Conservation (phyloP, 2,113 vertebrate species). For the Mustela lutreola region DNA sequence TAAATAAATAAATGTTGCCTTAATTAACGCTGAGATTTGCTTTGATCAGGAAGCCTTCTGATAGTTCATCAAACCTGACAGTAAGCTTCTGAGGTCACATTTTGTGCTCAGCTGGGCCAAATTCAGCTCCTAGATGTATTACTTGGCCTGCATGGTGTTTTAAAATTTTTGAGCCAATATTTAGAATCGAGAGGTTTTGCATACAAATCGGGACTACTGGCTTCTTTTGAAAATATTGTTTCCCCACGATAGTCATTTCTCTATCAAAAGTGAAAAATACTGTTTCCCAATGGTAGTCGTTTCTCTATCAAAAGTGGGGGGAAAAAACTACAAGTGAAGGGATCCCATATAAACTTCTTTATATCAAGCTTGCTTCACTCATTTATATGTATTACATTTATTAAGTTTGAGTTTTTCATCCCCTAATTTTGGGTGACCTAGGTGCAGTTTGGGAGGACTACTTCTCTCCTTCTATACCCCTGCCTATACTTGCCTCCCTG, state of each 20-base stretch:
- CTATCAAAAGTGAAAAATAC: neutral
- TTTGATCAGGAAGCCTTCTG: neutral
- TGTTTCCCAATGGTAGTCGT: neutral
- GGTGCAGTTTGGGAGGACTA: neutral
- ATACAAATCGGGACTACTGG: neutral
- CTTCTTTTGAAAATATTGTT: neutral
- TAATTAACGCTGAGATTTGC: neutral
- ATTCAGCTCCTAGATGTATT: neutral
- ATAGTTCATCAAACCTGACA: neutral
- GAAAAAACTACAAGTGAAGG: neutral
- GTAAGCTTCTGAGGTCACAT: neutral
- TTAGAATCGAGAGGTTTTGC: conserved; percentile 31
- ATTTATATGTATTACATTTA: neutral
- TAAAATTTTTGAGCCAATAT: conserved; percentile 30
- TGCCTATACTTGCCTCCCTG: neutral
- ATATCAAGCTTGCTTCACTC: neutral
- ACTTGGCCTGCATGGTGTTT: neutral
- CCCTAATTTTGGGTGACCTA: neutral
- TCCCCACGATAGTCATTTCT: too few species aligned
- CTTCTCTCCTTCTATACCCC: neutral
- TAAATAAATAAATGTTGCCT: neutral
- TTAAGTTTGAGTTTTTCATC: neutral
- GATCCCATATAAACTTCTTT: neutral
- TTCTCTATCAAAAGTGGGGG: neutral
- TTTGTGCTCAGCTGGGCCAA: neutral